Evolutionary conservation across 2,888 invertebrate species (phyloP), one percentile per base, ranked within the genome.

Genomic region (Muschampia plurimacula): DNA sequence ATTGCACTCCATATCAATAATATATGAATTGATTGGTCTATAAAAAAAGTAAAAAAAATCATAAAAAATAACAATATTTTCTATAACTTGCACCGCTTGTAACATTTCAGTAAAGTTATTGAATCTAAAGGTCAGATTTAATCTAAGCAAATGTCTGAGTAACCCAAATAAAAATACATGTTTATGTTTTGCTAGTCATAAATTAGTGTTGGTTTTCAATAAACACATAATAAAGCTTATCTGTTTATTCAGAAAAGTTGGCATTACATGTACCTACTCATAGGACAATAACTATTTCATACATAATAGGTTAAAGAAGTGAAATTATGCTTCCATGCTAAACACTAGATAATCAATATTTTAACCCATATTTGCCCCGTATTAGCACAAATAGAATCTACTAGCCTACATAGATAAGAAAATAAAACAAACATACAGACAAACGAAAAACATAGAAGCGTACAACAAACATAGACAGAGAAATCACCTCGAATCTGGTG

Each of bases 401-500:
- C 32, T 13, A 69, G 63, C 59, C 44, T 46, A 70, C 39, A 46
- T 59, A 65, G 52, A 55, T 32, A 64, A 59, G 12, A 28, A 41
- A 70, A 64, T 15, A 41, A 6, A 22, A 36, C 15, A 70, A 59
- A 69, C 59, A 68, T 55, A 55, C 55, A 55, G 55, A 74, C 41
- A 66, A 62, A 60, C 72, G 36, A 28, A 71, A 66, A 59, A 66
- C 66, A 46, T 22, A 55, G 15, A 71, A 71, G 71, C 71, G 60
- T 49, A 74, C 68, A 69, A 75, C 15, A 74, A 64, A 70, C 28
- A 76, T 67, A 76, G 69, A 74, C 75, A 74, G 70, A 73, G 55
- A 73, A 77, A 80, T 89, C 86, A 88, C 87, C 88, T 88, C 82
- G 55, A 75, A 76, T 80, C 79, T 82, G 80, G 77, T 78, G 78